Percentiles rank a stretch among this genome's conserved stretches.
Conservation (phyloP, 2,888 invertebrate genomes). For the Physocephala rufipes region DNA sequence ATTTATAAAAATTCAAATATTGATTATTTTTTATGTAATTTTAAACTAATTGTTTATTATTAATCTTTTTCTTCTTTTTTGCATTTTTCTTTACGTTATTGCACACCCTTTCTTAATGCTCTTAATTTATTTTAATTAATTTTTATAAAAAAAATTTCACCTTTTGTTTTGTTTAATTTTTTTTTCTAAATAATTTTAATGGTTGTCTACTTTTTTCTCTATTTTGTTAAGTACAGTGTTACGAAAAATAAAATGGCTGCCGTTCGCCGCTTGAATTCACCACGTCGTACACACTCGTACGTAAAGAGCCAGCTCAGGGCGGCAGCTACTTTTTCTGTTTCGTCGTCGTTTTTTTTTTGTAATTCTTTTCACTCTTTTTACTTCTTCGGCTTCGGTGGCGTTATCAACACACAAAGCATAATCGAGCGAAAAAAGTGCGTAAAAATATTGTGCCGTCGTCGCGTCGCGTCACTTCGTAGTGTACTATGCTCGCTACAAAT, state of each 20-base stretch:
- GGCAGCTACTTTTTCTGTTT: conserved; percentile 2
- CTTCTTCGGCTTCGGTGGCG: background rate
- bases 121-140: background rate
- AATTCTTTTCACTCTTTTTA: background rate
- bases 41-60: no score
- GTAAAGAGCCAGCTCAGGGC: background rate
- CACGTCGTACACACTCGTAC: conserved; percentile 10
- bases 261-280: conserved; percentile 23
- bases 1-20: no score
- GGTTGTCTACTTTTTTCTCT: background rate
- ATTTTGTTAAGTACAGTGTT: conserved; percentile 10
- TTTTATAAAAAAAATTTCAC: background rate
- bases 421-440: conserved; percentile 36
- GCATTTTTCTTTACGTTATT: no score
- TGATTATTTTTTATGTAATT: no score
- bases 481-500: conserved; percentile 26
- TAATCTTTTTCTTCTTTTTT: no score
- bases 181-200: background rate
- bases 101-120: background rate
- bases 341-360: background rate
- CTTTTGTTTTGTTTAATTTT: background rate
- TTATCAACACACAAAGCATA: conserved; percentile 15
- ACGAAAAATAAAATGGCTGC: conserved; percentile 32
- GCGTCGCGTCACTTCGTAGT: conserved; percentile 27
- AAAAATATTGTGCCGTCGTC: conserved; percentile 28